Evolutionary conservation across 2,888 invertebrate species (phyloP).

Genomic region (Melolontha melolontha): DNA sequence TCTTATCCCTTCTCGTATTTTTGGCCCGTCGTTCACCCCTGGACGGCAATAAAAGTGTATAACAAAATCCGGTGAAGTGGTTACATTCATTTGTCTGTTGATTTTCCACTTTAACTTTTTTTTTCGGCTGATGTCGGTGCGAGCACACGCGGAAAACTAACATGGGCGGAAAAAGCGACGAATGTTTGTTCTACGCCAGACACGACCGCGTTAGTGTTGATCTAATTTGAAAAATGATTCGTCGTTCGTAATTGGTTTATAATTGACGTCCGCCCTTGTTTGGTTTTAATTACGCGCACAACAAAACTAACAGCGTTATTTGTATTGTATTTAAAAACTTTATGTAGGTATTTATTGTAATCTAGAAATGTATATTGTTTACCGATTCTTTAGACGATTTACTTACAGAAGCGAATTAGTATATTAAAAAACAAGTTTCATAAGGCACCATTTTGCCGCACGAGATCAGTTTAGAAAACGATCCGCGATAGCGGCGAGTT

Average conservation of each 20-base stretch:
- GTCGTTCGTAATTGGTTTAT: not conserved
- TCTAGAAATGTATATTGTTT: too few relatives aligned
- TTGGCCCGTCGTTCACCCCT: slow-evolving; percentile 28
- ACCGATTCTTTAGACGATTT: too few relatives aligned
- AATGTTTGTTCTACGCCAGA: slow-evolving; percentile 12
- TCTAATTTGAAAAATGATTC: slow-evolving; percentile 15
- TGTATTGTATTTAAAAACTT: too few relatives aligned
- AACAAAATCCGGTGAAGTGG: slow-evolving; percentile 40
- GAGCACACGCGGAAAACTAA: not conserved
- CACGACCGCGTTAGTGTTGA: slow-evolving; percentile 1
- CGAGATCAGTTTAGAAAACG: too few relatives aligned
- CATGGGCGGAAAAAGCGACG: not conserved
- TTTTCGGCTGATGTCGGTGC: not conserved
- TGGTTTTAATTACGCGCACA: not conserved
- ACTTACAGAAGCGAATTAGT: too few relatives aligned
- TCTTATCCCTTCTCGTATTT: slow-evolving; percentile 22
- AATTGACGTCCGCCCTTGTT: not conserved
- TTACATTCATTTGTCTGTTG: slow-evolving; percentile 41
- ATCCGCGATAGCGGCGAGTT: too few relatives aligned
- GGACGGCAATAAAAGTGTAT: slow-evolving; percentile 40
- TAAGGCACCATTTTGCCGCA: too few relatives aligned
- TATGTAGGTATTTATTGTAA: too few relatives aligned
- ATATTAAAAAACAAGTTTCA: too few relatives aligned
- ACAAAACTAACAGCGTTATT: too few relatives aligned
- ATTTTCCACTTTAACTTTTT: slow-evolving; percentile 31